Evolutionary conservation across 2,888 invertebrate genomes (phyloP).

Genomic region (Resseliella maxima): DNA sequence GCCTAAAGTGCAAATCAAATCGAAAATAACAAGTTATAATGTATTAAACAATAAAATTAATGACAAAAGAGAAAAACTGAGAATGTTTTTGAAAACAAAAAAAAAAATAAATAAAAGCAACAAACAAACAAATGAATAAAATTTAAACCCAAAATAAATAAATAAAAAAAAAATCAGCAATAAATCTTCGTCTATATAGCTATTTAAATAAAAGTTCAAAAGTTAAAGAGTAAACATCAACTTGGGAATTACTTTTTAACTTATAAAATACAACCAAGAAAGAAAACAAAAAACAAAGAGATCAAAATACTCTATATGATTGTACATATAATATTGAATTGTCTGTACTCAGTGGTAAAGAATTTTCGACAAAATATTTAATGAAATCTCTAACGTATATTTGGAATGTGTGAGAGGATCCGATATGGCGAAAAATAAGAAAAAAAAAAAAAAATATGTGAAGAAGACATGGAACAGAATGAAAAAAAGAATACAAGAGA

Average conservation of each 20-base stretch:
- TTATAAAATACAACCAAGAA: neutral
- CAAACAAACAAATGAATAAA: neutral
- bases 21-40: slow-evolving; percentile 39
- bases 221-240: slow-evolving; percentile 9
- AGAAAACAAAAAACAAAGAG: too few species aligned
- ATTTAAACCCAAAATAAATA: too few species aligned
- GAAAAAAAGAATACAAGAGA: too few species aligned
- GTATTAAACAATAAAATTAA: slow-evolving; percentile 8
- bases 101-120: neutral
- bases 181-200: slow-evolving; percentile 53
- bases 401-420: neutral
- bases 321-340: slow-evolving; percentile 3
- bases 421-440: too few species aligned
- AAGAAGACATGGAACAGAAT: too few species aligned
- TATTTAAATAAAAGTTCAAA: slow-evolving; percentile 34
- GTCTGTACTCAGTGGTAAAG: neutral
- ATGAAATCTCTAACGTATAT: neutral
- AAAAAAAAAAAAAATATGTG: too few species aligned
- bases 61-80: neutral
- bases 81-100: neutral
- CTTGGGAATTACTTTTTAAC: slow-evolving; percentile 2
- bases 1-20: slow-evolving; percentile 39
- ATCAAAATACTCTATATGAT: slow-evolving; percentile 29
- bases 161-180: slow-evolving; percentile 33
- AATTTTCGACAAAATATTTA: slow-evolving; percentile 31